Base-by-base conservation (phyloP, 2,888 invertebrate species). In the Platynereis dumerilii region DNA sequence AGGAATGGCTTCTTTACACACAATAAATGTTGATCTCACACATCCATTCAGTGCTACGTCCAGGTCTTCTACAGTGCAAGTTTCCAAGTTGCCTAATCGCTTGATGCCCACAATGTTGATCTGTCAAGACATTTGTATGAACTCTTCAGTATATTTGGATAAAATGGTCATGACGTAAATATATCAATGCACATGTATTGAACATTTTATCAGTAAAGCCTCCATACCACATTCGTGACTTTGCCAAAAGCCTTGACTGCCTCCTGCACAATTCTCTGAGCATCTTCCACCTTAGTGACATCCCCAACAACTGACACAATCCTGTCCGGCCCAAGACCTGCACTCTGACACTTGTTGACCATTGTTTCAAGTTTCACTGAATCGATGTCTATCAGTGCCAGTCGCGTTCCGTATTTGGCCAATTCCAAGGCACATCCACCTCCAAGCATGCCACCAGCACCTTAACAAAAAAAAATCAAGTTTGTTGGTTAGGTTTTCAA, bases 361-460 rank as follows among this genome's bases (percentile, higher is more conserved):
- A 48, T 48, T n/a, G 48, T n/a, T 20, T 48, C 48, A 48, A 48
- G 48, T 48, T 48, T 48, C 48, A 20, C 48, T 12, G n/a, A 3
- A 48, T 48, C 48, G n/a, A 22, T 20, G 48, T 48, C 48, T 20
- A 48, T 48, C 3, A 48, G 48, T 5, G 48, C 48, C 7, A 48
- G 48, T n/a, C 48, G 7, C n/a, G 20, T 48, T 22, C 48, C 48
- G n/a, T 48, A 48, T 22, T 48, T 48, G 5, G 48, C 48, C 22
- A 48, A 48, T 22, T 48, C 20, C 22, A 48, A n/a, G 48, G 48
- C 48, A 22, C 48, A 48, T 48, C 48, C 48, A 20, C 48, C 48
- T 48, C 48, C 48, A 48, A 48, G 48, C 20, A 48, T 48, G 48
- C 48, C 48, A 22, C 48, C 48, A 22, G 48, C 48, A 20, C 48